Evolutionary conservation across 2,797 vertebrate species (phyloP), one percentile per base, ranked within the genome.

Genomic region (Craterocephalus amniculus): DNA sequence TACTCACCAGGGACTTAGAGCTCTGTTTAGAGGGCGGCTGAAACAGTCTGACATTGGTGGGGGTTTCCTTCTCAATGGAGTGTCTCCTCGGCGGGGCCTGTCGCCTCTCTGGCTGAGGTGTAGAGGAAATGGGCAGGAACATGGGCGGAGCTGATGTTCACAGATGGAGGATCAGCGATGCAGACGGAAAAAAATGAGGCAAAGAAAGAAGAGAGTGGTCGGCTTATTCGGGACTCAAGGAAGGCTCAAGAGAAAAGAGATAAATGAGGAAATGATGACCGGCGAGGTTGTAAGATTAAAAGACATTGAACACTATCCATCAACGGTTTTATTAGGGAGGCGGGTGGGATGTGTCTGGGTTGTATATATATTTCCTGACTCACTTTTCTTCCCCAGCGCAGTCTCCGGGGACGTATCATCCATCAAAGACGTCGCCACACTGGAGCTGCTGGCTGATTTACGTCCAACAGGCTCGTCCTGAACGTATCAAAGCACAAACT

Each of bases 41-140:
- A 83, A 99, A 99, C 76, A 94, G 96, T 55, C 96, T 94, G 57
- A 98, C 96, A 0, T 95, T 97, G 36, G 97, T 99, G 45, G 97
- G 97, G 0, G 97, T 99, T 88, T 99, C 97, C 89, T 99, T 99
- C 88, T 99, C 98, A 22, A 99, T 99, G 78, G 98, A 99, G 91
- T 99, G 98, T 60, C 98, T 94, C 76, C 98, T 95, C 89, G 96
- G 97, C 2, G 97, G 93, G 1, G 95, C 91, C 87, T 97, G 93
- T 48, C 96, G 94, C 83, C 97, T 95, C 93, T 99, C 97, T 0
- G 98, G 98, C 88, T 99, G 98, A 0, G 98, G 98, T 1, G 98
- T 99, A 27, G 97, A 99, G 1, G 98, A 99, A 83, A 99, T 99
- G 79, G 98, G 98, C 89, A 99, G 91, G 92, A 99, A 99, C 90